A percentile compares a stretch with the other conserved stretches of the same genome.
phyloP scores from a whole-genome alignment of 2,113 vertebrate species.

The Todiramphus chloris region DNA sequence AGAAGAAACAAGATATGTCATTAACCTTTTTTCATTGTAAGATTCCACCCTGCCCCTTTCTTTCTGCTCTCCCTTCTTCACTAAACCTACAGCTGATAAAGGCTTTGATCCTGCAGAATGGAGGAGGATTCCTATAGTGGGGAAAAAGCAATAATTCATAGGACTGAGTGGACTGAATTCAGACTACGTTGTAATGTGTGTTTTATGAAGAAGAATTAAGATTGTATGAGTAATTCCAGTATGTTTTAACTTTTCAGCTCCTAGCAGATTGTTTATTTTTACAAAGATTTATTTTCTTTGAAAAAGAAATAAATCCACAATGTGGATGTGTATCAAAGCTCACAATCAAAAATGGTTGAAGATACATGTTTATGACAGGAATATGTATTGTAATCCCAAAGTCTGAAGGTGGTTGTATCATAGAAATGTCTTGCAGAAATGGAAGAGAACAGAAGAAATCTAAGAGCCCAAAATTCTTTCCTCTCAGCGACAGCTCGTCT shows the following conservation, averaged over 20 bases:
- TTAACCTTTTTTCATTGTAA: neutral
- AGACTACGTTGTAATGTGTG: neutral
- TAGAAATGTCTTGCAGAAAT: neutral
- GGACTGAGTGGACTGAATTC: neutral
- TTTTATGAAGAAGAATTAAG: neutral
- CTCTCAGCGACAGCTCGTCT: neutral
- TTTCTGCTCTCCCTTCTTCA: neutral
- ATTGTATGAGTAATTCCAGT: neutral
- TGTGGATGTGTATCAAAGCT: neutral
- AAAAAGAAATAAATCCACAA: neutral
- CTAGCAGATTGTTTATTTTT: neutral
- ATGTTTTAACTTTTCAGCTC: neutral
- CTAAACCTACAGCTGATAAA: neutral
- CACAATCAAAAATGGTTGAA: neutral
- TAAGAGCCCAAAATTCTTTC: neutral
- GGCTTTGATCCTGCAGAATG: neutral
- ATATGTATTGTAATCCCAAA: neutral
- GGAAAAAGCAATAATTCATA: neutral
- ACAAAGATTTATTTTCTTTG: neutral
- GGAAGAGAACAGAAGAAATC: accelerated
- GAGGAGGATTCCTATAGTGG: accelerated
- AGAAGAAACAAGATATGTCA: neutral
- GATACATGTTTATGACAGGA: neutral
- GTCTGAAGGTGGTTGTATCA: neutral
- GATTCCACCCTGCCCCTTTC: neutral